Evolutionary conservation across 2,888 invertebrate genomes (phyloP).

Genomic region (Drosophila sordidula): DNA sequence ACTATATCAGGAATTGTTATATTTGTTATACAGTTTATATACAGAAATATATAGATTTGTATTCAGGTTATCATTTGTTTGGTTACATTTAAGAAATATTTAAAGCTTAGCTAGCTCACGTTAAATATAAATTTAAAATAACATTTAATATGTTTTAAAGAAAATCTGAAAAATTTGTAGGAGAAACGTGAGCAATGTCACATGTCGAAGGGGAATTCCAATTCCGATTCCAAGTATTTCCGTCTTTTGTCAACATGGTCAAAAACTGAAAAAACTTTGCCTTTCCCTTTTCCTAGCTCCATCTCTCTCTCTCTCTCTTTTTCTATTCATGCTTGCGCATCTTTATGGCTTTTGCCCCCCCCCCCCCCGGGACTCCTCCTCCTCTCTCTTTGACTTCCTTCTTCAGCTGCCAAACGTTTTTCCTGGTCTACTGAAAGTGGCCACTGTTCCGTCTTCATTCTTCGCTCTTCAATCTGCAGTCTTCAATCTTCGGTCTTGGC

Average conservation of each 20-base stretch:
- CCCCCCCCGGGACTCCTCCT: not conserved
- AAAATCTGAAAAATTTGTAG: too few species aligned
- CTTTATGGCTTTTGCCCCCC: too few species aligned
- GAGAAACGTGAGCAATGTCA: too few species aligned
- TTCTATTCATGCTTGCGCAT: not conserved
- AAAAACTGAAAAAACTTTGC: too few species aligned
- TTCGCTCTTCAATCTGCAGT: slow-evolving; percentile 6
- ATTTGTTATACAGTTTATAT: too few species aligned
- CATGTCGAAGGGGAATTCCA: not conserved
- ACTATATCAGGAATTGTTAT: too few species aligned
- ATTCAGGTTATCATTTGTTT: too few species aligned
- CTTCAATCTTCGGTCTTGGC: slow-evolving; percentile 12
- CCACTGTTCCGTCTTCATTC: slow-evolving; percentile 1
- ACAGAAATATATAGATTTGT: too few species aligned
- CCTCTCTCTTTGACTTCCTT: not conserved
- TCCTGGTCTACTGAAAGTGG: slow-evolving; percentile 19
- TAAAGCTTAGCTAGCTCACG: too few species aligned
- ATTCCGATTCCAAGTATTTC: not conserved
- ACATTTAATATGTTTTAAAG: too few species aligned
- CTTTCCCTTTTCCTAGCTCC: not conserved
- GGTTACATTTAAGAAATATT: too few species aligned
- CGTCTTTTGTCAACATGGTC: not conserved
- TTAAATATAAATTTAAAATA: too few species aligned
- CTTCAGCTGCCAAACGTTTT: not conserved
- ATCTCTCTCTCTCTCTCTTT: not conserved